phyloP scores from a whole-genome alignment of 2,888 invertebrate species.

The Euplexia lucipara region DNA sequence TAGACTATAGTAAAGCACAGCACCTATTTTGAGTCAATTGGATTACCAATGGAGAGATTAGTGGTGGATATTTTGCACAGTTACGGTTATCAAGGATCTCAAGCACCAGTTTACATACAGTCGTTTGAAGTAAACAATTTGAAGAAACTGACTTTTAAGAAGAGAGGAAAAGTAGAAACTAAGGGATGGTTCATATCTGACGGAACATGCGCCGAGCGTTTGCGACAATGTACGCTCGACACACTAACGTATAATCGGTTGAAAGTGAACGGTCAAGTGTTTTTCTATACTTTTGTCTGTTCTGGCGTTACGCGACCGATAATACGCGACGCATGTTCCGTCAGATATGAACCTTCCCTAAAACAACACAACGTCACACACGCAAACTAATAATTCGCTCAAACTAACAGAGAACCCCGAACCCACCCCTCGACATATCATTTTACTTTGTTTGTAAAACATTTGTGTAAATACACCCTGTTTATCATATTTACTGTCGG shows the following conservation, averaged over 20 bases:
- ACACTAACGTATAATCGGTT: too few species aligned
- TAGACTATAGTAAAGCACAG: constrained; percentile 85
- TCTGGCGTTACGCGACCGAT: too few species aligned
- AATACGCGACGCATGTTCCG: too few species aligned
- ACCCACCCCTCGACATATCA: constrained; percentile 23
- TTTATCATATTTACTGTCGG: constrained; percentile 65
- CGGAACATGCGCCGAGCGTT: too few species aligned
- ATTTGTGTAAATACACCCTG: constrained; percentile 58
- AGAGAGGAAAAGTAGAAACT: too few species aligned
- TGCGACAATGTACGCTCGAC: too few species aligned
- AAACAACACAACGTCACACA: constrained; percentile 16
- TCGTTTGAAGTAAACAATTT: constrained; percentile 86
- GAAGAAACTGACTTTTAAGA: too few species aligned
- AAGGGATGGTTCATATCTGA: too few species aligned
- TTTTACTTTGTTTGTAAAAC: constrained; percentile 62
- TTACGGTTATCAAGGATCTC: constrained; percentile 77
- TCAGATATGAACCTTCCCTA: too few species aligned
- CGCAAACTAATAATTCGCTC: constrained; percentile 3
- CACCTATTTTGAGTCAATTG: constrained; percentile 78
- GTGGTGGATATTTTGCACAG: constrained; percentile 78
- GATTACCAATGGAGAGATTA: constrained; percentile 79
- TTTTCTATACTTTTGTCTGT: too few species aligned
- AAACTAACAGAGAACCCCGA: constrained; percentile 5
- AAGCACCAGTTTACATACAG: constrained; percentile 83
- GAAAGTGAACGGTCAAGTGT: too few species aligned